These are phyloP conservation scores for Porites evermanni DNA, from an alignment of 92 coral and sea anemone species.

Conservation along the genomic window DNA sequence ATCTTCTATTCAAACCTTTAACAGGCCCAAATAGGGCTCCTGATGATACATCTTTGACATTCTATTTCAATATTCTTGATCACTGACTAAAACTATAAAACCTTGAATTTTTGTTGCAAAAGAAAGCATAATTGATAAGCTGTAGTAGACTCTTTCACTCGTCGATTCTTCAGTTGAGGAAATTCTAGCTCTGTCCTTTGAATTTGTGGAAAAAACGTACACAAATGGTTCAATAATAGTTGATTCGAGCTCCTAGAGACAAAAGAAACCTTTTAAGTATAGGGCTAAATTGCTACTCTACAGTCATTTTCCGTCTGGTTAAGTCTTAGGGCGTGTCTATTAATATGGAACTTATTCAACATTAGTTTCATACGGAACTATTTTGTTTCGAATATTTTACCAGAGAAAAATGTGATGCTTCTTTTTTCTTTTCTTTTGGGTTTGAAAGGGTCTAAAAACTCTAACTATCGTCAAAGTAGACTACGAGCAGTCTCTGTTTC, in stretches of 20 bases:
- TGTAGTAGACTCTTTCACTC: not conserved
- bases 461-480: slow-evolving; percentile 31
- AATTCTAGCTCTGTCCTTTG: too few species aligned
- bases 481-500: too few species aligned
- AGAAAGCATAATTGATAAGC: not conserved
- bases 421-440: not conserved
- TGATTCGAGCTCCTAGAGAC: too few species aligned
- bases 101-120: not conserved
- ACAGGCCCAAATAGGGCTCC: too few species aligned
- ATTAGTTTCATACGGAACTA: not conserved
- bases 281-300: too few species aligned
- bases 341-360: not conserved
- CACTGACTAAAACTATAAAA: not conserved
- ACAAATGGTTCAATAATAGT: too few species aligned
- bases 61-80: not conserved
- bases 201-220: too few species aligned
- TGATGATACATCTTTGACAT: not conserved
- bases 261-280: too few species aligned
- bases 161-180: not conserved
- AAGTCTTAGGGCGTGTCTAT: not conserved
- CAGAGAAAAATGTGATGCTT: too few species aligned
- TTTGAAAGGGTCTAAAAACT: slow-evolving; percentile 21
- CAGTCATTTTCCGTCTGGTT: not conserved
- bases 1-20: too few species aligned
- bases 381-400: not conserved